Evolutionary conservation across 2,113 vertebrate species (phyloP).

Genomic region (Leptobrachium leishanense): DNA sequence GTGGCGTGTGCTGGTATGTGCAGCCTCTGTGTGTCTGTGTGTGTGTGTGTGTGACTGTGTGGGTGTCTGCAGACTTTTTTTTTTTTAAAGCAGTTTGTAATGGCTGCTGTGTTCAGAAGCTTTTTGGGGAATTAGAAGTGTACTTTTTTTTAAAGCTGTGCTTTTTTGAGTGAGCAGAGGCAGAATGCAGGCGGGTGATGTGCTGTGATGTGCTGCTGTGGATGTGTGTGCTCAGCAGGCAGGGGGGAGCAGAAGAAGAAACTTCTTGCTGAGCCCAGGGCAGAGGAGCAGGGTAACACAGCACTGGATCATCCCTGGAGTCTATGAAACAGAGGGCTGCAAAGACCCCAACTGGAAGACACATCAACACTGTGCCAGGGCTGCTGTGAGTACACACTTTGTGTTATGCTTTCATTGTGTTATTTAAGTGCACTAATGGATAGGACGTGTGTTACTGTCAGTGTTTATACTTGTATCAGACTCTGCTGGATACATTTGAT

Average conservation of each 20-base stretch:
- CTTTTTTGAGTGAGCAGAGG: neutral
- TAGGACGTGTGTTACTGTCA: too few species aligned
- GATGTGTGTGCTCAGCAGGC: neutral
- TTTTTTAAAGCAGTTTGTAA: constrained; percentile 16
- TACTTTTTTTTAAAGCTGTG: constrained; percentile 1
- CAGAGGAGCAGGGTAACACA: neutral
- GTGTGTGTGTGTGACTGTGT: too few species aligned
- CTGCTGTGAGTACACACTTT: neutral
- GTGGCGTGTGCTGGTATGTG: constrained; percentile 40
- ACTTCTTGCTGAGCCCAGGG: neutral
- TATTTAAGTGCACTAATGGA: too few species aligned
- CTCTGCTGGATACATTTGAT: too few species aligned
- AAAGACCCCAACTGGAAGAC: neutral
- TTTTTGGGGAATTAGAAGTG: neutral
- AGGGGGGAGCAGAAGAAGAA: constrained; percentile 2
- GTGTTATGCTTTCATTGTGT: neutral
- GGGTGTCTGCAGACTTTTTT: too few species aligned
- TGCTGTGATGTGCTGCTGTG: constrained; percentile 6
- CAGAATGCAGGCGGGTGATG: neutral
- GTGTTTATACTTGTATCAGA: too few species aligned
- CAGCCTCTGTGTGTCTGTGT: neutral
- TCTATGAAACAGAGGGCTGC: neutral
- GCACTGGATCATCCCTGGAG: neutral
- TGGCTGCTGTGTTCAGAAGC: constrained; percentile 26
- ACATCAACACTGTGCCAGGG: neutral